Percentiles rank a stretch among this genome's conserved stretches.
Evolutionary conservation across 2,113 vertebrate species (phyloP).

Genomic region (Aleadryas rufinucha): DNA sequence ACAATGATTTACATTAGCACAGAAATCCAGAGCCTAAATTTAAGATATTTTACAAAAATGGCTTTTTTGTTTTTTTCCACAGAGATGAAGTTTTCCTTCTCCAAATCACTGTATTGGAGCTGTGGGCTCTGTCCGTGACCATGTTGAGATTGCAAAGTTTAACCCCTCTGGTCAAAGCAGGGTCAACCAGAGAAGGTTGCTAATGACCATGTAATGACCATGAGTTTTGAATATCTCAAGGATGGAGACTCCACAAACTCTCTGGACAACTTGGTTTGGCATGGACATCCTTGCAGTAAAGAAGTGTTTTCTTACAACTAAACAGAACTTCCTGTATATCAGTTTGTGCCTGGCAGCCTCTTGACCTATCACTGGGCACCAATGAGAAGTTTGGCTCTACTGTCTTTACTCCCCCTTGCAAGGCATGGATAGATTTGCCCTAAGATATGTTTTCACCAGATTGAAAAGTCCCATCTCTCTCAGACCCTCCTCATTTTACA

Average conservation of each 20-base stretch:
- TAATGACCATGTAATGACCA: rapidly evolving
- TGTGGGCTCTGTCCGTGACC: neutral
- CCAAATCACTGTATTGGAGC: neutral
- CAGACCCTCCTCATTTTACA: neutral
- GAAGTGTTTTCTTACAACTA: neutral
- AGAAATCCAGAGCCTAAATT: neutral
- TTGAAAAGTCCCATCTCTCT: neutral
- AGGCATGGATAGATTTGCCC: neutral
- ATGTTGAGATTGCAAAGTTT: neutral
- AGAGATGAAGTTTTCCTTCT: neutral
- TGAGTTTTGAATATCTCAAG: neutral
- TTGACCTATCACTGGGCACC: neutral
- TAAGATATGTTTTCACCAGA: neutral
- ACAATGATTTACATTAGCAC: neutral
- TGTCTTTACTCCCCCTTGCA: neutral
- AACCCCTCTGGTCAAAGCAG: neutral
- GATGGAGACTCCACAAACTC: neutral
- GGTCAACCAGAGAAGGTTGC: neutral
- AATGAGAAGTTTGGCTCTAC: neutral
- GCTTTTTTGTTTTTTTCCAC: neutral
- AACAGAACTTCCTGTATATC: neutral
- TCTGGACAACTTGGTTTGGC: neutral
- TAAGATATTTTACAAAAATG: neutral
- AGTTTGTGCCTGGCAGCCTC: neutral
- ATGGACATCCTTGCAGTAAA: neutral